Evolutionary conservation across 1,140 invertebrate genomes (phyloP).

Genomic region (Palaemon carinicauda): DNA sequence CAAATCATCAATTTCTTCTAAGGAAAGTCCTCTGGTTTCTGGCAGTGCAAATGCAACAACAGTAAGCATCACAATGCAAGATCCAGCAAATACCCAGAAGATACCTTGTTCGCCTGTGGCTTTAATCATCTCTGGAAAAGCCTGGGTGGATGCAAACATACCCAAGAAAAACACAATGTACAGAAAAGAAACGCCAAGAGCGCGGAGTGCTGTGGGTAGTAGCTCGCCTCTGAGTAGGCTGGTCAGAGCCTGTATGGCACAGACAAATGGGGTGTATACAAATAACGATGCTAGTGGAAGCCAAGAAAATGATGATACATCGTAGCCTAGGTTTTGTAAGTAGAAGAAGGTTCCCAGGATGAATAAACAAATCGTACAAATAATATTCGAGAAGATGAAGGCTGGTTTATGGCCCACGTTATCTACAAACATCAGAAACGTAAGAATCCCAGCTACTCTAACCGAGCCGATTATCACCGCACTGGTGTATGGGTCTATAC

Average conservation of each 20-base stretch:
- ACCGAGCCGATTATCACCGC: conserved; percentile 33
- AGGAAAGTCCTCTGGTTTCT: conserved; percentile 34
- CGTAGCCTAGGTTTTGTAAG: not conserved
- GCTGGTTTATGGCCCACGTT: conserved; percentile 23
- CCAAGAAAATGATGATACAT: conserved; percentile 24
- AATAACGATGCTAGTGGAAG: conserved; percentile 37
- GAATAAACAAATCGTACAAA: conserved; percentile 13
- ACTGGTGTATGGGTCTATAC: conserved; percentile 32
- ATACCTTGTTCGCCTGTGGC: conserved; percentile 42
- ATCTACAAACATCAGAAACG: conserved; percentile 36
- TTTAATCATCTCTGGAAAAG: conserved; percentile 45
- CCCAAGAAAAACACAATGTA: conserved; percentile 48
- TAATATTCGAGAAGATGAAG: conserved; percentile 10
- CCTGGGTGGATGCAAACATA: conserved; percentile 23
- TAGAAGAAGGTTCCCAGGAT: conserved; percentile 50
- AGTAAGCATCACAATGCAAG: conserved; percentile 27
- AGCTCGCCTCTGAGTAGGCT: conserved; percentile 46
- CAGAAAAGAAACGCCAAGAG: conserved; percentile 26
- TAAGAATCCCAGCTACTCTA: conserved; percentile 32
- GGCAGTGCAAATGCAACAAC: conserved; percentile 24
- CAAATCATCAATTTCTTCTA: conserved; percentile 48
- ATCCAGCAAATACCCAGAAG: conserved; percentile 39
- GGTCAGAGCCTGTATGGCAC: not conserved
- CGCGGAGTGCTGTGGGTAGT: conserved; percentile 34
- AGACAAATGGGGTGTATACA: conserved; percentile 42